Conservation (phyloP, 2,113 vertebrate species). For the Zapornia atra region DNA sequence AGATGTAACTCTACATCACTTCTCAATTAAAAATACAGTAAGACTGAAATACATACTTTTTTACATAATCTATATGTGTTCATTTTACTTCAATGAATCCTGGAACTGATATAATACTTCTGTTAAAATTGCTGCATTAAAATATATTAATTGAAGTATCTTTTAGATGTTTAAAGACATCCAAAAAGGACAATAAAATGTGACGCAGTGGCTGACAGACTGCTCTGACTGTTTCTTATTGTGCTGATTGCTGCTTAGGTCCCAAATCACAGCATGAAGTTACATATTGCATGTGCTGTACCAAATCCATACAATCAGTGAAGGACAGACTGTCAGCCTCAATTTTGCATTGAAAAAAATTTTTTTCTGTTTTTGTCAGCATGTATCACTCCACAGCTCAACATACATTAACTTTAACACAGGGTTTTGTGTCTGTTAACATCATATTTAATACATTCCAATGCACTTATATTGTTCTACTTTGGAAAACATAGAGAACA, state of each 20-base stretch:
- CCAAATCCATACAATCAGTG: background rate
- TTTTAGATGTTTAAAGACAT: background rate
- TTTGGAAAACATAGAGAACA: slow-evolving; percentile 9
- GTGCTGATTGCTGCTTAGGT: background rate
- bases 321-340: background rate
- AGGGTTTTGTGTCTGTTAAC: slow-evolving; percentile 23
- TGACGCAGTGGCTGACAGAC: background rate
- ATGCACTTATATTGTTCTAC: background rate
- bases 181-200: background rate
- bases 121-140: background rate
- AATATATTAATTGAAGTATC: background rate
- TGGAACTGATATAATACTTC: background rate
- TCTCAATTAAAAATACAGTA: background rate
- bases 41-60: background rate
- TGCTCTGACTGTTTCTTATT: background rate
- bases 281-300: background rate
- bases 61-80: background rate
- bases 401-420: slow-evolving; percentile 49
- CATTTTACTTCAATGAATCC: background rate
- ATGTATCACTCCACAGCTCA: slow-evolving; percentile 28
- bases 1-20: background rate
- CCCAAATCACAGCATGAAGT: slow-evolving; percentile 11
- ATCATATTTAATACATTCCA: background rate
- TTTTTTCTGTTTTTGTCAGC: slow-evolving; percentile 13
- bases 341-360: slow-evolving; percentile 15